phyloP scores from a whole-genome alignment of 2,797 vertebrate species.

The Phoeniculus purpureus region DNA sequence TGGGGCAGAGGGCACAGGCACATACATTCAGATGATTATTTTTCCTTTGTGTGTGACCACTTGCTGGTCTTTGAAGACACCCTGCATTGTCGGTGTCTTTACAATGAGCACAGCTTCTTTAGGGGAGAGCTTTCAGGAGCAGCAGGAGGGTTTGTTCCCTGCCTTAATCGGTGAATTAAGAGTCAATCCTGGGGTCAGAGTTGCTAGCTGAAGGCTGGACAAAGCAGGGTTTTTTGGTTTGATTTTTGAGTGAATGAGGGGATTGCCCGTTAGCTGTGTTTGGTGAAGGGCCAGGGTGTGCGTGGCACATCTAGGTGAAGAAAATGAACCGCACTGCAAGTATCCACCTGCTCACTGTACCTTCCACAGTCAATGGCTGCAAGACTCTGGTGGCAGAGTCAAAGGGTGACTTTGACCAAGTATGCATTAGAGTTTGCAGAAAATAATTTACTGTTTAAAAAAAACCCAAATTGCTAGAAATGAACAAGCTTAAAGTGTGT shows the following conservation, averaged over 20 bases:
- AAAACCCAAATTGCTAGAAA: not conserved
- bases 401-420: not conserved
- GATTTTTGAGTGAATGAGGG: not conserved
- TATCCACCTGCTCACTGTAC: fast-evolving
- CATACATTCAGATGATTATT: not conserved
- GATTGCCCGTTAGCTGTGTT: fast-evolving
- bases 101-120: not conserved
- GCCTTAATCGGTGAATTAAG: not conserved
- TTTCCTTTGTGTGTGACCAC: not conserved
- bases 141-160: not conserved
- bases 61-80: not conserved
- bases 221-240: not conserved
- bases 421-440: not conserved
- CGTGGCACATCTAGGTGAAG: fast-evolving
- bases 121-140: not conserved
- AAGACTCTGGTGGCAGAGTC: not conserved
- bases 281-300: fast-evolving
- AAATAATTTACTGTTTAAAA: not conserved
- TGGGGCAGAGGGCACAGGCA: not conserved
- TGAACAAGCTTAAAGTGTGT: not conserved
- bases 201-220: not conserved
- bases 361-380: fast-evolving
- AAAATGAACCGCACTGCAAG: fast-evolving
- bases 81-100: not conserved
- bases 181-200: not conserved